A percentile compares a stretch with the other conserved stretches of the same genome.
phyloP scores from a whole-genome alignment of 2,888 invertebrate genomes.

The Harpagoxenus sublaevis region DNA sequence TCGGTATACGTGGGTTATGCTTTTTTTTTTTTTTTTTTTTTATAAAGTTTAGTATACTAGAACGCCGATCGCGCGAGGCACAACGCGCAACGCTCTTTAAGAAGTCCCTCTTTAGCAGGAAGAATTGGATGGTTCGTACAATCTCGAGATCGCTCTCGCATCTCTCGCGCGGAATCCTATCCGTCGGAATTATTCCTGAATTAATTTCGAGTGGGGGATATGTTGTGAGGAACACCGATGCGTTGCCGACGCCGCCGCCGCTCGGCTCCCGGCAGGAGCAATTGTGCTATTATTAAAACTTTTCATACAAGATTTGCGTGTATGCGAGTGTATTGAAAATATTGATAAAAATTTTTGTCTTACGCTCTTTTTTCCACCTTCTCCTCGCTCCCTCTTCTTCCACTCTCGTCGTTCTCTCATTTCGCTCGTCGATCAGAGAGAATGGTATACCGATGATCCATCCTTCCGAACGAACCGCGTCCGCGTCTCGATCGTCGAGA shows the following conservation, averaged over 20 bases:
- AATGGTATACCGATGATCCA: constrained; percentile 43
- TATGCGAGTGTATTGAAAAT: constrained; percentile 84
- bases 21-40: constrained; percentile 65
- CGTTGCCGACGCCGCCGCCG: constrained; percentile 17
- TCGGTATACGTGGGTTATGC: constrained; percentile 84
- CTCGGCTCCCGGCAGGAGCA: constrained; percentile 70
- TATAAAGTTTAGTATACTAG: constrained; percentile 84
- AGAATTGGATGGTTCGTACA: background rate
- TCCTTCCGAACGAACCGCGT: constrained; percentile 59
- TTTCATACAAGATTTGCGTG: constrained; percentile 78
- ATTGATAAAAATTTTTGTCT: constrained; percentile 80
- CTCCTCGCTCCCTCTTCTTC: constrained; percentile 38
- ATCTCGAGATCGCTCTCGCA: background rate
- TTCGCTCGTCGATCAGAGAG: constrained; percentile 52
- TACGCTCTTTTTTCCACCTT: constrained; percentile 54
- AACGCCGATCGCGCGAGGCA: constrained; percentile 73
- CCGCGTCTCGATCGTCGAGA: constrained; percentile 57
- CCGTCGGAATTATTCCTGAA: background rate
- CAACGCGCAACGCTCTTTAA: constrained; percentile 34
- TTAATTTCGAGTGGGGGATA: constrained; percentile 29
- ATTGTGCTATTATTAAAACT: constrained; percentile 75
- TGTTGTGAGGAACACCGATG: constrained; percentile 46
- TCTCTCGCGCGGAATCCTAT: constrained; percentile 4
- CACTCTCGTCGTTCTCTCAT: constrained; percentile 37
- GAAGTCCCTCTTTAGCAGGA: constrained; percentile 6